phyloP scores from a whole-genome alignment of 1,140 invertebrate genomes.

The Sinonovacula constricta region DNA sequence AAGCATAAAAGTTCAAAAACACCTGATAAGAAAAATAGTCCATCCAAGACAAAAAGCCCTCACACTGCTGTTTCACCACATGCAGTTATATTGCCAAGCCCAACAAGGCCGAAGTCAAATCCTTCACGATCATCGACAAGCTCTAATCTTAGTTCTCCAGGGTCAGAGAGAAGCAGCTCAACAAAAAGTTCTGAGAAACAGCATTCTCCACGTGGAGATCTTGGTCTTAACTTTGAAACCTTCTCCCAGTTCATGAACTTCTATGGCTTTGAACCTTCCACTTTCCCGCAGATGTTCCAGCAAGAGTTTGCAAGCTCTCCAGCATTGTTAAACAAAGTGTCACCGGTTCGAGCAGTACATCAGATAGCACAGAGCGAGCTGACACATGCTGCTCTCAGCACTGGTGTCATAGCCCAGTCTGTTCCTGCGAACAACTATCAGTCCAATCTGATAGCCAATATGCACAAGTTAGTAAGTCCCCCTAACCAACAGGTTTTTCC shows the following conservation, averaged over 20 bases:
- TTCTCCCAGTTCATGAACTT: constrained; percentile 43
- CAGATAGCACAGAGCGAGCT: neutral
- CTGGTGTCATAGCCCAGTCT: constrained; percentile 13
- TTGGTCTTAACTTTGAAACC: constrained; percentile 2
- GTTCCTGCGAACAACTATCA: constrained; percentile 11
- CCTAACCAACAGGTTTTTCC: constrained; percentile 53
- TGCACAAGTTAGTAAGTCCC: constrained; percentile 46
- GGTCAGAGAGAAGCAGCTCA: constrained; percentile 19
- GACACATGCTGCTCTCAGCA: constrained; percentile 10
- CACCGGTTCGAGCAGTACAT: neutral
- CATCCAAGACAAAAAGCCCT: constrained; percentile 19
- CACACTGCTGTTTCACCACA: neutral
- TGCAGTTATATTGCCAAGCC: neutral
- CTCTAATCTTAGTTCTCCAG: constrained; percentile 11
- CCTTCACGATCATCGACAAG: neutral
- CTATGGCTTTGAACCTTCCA: constrained; percentile 17
- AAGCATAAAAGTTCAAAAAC: neutral
- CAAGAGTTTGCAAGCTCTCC: constrained; percentile 17
- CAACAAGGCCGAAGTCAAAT: neutral
- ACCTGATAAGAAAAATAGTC: neutral
- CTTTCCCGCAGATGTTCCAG: constrained; percentile 25
- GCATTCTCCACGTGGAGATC: constrained; percentile 21
- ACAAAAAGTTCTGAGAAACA: constrained; percentile 7
- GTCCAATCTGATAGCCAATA: constrained; percentile 40
- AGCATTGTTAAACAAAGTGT: neutral